Evolutionary conservation across 2,888 invertebrate genomes (phyloP), one percentile per base, ranked within the genome.

Genomic region (Eristalis intricaria): DNA sequence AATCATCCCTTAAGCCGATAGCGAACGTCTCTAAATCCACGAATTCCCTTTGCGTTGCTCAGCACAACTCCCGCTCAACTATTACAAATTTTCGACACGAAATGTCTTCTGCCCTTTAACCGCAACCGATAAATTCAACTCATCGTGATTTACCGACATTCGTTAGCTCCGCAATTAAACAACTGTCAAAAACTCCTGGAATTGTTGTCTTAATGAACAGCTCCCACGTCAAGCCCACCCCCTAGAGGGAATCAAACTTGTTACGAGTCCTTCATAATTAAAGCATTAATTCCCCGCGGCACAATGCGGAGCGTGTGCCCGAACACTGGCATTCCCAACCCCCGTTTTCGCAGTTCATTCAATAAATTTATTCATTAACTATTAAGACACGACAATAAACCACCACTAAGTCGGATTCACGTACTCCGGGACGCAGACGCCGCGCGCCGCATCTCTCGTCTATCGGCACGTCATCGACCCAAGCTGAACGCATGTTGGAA

Each of bases 341-440:
- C 1, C 43, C 4, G n/a, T 7, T 19, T n/a, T 50, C 50, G 50
- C 32, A 56, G 29, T 56, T 32, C 56, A 56, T 56, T n/a, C 69
- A 56, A 58, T 69, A 63, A 74, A 74, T 74, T 64, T 65, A 74
- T 74, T 65, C 32, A 74, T 50, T 65, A 74, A 74, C 64, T 35
- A 65, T 68, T 32, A 23, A 26, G 58, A 69, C 19, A 58, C 69
- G 11, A 15, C 32, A 58, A 50, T 50, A 50, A 50, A 50, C 50
- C 19, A 50, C 50, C n/a, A 8, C 50, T 19, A 50, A 50, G 50
- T 8, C 19, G 7, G 19, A 19, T 50, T 5, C 8, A 50, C 19
- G 50, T 19, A 50, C 50, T 43, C 43, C 43, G 15, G 4, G 2
- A 1, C 26, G 3, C 26, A n/a, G n/a, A n/a, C 26, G 26, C 26